A percentile compares a stretch with the other conserved stretches of the same genome.
phyloP scores from a whole-genome alignment of 2,888 invertebrate species.

The Spodoptera littoralis region DNA sequence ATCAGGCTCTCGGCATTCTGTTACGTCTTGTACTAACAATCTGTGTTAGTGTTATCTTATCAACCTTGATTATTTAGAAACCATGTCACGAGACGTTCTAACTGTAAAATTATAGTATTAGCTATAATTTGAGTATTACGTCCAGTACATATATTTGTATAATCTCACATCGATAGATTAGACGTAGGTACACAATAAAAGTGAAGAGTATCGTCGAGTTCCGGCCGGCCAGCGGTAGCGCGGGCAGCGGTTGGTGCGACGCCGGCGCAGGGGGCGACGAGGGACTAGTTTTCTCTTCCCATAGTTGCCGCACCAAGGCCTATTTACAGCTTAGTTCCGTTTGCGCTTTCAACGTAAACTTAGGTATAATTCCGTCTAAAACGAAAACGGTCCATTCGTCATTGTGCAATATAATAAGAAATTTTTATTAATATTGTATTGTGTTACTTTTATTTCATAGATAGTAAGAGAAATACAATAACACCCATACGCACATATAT shows the following conservation, averaged over 20 bases:
- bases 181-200: too few relatives aligned
- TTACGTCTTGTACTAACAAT: conserved; percentile 63
- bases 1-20: conserved; percentile 56
- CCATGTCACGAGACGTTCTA: conserved; percentile 64
- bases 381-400: too few relatives aligned
- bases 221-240: conserved; percentile 19
- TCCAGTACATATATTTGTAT: too few relatives aligned
- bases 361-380: not conserved
- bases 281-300: conserved; percentile 76
- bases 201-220: conserved; percentile 13
- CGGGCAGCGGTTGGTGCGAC: conserved; percentile 33
- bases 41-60: conserved; percentile 74
- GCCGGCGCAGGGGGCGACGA: conserved; percentile 51
- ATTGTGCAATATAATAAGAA: too few relatives aligned
- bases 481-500: too few relatives aligned
- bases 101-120: conserved; percentile 28
- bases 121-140: not conserved
- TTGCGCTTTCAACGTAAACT: conserved; percentile 19
- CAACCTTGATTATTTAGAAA: conserved; percentile 77
- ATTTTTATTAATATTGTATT: too few relatives aligned
- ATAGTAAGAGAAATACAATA: too few relatives aligned
- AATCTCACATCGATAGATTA: too few relatives aligned
- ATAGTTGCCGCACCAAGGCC: conserved; percentile 68
- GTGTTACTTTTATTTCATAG: too few relatives aligned
- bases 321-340: conserved; percentile 55